Percentiles rank a stretch among this genome's conserved stretches.
These are phyloP conservation scores for Acrossocheilus wenchowensis DNA, from an alignment of 2,797 vertebrate species.

Conservation along the genomic window DNA sequence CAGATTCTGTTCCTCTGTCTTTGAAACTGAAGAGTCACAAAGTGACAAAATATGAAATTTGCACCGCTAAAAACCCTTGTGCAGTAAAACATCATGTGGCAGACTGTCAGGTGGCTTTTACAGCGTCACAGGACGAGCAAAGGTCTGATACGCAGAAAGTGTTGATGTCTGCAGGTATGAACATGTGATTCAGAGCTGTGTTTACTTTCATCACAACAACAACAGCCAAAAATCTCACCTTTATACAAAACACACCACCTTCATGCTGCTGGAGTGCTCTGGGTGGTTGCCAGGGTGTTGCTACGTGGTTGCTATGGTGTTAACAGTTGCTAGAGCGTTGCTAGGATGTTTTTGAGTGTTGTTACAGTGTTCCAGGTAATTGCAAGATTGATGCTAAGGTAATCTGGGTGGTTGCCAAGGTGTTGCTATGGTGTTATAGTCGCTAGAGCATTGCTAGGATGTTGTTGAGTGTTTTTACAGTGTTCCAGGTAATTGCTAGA, in stretches of 20 bases:
- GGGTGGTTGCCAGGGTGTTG: neutral
- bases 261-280: neutral
- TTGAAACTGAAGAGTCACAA: neutral
- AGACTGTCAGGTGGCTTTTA: neutral
- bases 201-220: neutral
- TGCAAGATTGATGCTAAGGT: too few species aligned
- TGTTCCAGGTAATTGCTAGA: neutral
- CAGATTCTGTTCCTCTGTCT: neutral
- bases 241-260: neutral
- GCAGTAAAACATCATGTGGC: neutral
- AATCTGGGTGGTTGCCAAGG: too few species aligned
- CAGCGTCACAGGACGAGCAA: neutral
- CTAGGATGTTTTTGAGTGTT: too few species aligned
- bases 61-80: neutral
- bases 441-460: too few species aligned
- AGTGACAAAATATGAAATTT: neutral
- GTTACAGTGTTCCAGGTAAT: too few species aligned
- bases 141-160: neutral
- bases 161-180: neutral
- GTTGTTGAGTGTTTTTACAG: too few species aligned
- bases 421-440: too few species aligned
- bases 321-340: neutral
- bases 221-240: neutral
- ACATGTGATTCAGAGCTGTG: neutral
- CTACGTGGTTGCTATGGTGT: neutral